Conservation (phyloP, 1,140 invertebrate species). For the Centruroides sculpturatus region DNA sequence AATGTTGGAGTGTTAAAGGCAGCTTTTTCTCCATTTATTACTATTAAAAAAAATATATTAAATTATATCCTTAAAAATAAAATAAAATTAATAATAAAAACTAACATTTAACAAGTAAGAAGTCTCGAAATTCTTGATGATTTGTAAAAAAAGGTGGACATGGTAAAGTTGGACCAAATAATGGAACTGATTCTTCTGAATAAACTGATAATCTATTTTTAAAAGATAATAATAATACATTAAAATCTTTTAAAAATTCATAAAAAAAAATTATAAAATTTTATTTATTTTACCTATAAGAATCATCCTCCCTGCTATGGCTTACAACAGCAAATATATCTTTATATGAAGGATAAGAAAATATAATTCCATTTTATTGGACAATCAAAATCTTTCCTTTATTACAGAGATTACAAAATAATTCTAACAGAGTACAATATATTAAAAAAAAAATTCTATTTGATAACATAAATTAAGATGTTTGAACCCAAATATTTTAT, state of each 20-base stretch:
- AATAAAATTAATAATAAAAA: slow-evolving; percentile 4
- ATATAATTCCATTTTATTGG: too few relatives aligned
- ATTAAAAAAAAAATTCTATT: too few relatives aligned
- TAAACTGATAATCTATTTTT: slow-evolving; percentile 46
- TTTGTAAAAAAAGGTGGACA: slow-evolving; percentile 62
- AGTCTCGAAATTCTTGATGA: slow-evolving; percentile 51
- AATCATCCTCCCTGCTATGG: slow-evolving; percentile 37
- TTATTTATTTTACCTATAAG: slow-evolving; percentile 39
- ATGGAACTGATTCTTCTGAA: slow-evolving; percentile 68
- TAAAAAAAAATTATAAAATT: not conserved
- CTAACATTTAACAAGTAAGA: slow-evolving; percentile 60
- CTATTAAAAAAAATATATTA: slow-evolving; percentile 23
- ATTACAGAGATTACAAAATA: too few relatives aligned
- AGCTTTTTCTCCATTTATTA: slow-evolving; percentile 80
- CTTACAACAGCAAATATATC: slow-evolving; percentile 67
- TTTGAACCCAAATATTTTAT: too few relatives aligned
- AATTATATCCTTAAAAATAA: not conserved
- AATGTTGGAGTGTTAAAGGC: slow-evolving; percentile 78
- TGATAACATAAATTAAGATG: too few relatives aligned
- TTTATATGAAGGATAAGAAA: slow-evolving; percentile 19
- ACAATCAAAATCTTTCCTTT: too few relatives aligned
- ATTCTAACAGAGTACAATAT: too few relatives aligned
- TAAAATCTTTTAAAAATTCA: too few relatives aligned
- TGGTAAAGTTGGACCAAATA: slow-evolving; percentile 74
- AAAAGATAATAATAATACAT: slow-evolving; percentile 6